Evolutionary conservation across 2,797 vertebrate genomes (phyloP).

Genomic region (Decapterus maruadsi): DNA sequence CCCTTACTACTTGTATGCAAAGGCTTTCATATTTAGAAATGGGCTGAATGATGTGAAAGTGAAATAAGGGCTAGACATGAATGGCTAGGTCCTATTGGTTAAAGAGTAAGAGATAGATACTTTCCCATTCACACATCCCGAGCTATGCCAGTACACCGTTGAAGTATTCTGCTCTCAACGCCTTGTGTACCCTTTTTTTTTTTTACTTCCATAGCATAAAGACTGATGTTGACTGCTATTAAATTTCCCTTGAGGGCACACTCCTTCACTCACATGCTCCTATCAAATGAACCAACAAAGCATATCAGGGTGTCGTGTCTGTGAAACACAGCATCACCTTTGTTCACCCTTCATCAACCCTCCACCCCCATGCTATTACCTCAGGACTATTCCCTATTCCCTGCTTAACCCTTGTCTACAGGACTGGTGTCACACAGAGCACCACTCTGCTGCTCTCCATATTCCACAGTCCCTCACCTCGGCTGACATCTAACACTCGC

Average conservation of each 20-base stretch:
- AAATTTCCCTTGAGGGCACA: conserved; percentile 82
- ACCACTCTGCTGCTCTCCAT: conserved; percentile 77
- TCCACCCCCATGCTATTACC: conserved; percentile 82
- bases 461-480: conserved; percentile 79
- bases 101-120: conserved; percentile 44
- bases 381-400: conserved; percentile 82
- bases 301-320: conserved; percentile 82
- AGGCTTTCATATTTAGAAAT: conserved; percentile 59
- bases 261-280: conserved; percentile 80
- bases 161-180: conserved; percentile 69
- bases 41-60: conserved; percentile 57
- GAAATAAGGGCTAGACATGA: conserved; percentile 62
- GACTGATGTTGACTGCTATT: conserved; percentile 85
- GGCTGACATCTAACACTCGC: conserved; percentile 76
- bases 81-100: conserved; percentile 45
- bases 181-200: conserved; percentile 72
- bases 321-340: conserved; percentile 85
- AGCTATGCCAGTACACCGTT: conserved; percentile 35
- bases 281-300: conserved; percentile 86
- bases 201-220: conserved; percentile 75
- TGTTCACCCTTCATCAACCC: conserved; percentile 86
- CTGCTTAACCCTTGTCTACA: conserved; percentile 84
- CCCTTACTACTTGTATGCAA: conserved; percentile 34
- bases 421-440: conserved; percentile 77
- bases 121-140: conserved; percentile 38